Evolutionary conservation across 2,113 vertebrate genomes (phyloP), one percentile per base, ranked within the genome.

Genomic region (Mesocricetus auratus): DNA sequence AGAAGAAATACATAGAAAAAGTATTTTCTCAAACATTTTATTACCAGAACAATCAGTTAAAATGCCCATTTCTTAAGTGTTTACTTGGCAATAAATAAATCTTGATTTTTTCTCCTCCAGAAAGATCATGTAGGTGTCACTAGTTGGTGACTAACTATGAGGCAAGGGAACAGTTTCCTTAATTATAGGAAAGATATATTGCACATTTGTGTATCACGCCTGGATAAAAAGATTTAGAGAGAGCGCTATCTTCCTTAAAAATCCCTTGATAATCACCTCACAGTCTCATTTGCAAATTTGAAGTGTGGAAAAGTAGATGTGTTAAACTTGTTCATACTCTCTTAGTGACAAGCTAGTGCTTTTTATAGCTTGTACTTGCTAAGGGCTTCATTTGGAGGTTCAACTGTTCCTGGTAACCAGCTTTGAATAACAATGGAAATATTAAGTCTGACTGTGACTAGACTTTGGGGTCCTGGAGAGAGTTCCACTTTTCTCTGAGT

Each of bases 301-400:
- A 97, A 97, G 66, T 93, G 53, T 97, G 86, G 82, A 93, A 96
- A 97, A 95, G 24, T 47, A 96, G 90, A 36, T 93, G 68, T 96
- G 97, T 96, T 95, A 91, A 97, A 98, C 94, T 24, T 78, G 97
- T 96, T 98, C 92, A 89, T 16, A 89, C 95, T 97, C 96, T 95
- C 91, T 96, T 91, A 91, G 78, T 91, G 66, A 97, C 94, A 97
- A 81, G 60, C 1, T 17, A 96, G 85, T 89, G 97, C 96, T 96
- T 98, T 97, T 97, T 97, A 97, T 91, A 97, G 94, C 89, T 94
- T 94, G 82, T 94, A 69, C 88, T 98, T 95, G 93, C 89, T 94
- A 64, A 96, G 86, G 79, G 92, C 60, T 93, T 81, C 77, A 68
- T 94, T 97, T 75, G 62, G 94, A 97, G 92, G 21, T 93, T 90